Percentiles rank a stretch among this genome's conserved stretches.
Evolutionary conservation across 1,140 invertebrate species (phyloP).

Genomic region (Papilio glaucus): DNA sequence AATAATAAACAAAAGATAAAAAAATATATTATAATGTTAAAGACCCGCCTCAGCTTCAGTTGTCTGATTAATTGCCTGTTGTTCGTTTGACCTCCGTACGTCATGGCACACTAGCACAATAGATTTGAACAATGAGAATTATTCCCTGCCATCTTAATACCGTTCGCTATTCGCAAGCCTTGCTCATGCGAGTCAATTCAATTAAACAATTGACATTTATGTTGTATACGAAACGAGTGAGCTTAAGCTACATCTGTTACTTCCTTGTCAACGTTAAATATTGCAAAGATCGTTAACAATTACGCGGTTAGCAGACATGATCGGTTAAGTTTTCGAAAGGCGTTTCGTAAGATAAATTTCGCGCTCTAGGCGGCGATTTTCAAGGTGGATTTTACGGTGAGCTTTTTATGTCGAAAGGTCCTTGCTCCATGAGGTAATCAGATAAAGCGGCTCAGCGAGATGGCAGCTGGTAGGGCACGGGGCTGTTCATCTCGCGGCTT

Average conservation of each 20-base stretch:
- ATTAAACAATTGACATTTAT: slow-evolving; percentile 30
- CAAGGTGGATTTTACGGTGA: slow-evolving; percentile 77
- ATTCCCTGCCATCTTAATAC: slow-evolving; percentile 53
- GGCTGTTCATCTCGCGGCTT: slow-evolving; percentile 66
- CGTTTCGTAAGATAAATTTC: slow-evolving; percentile 63
- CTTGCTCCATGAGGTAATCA: slow-evolving; percentile 80
- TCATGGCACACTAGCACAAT: slow-evolving; percentile 57
- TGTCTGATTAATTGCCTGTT: slow-evolving; percentile 58
- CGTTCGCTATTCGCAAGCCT: slow-evolving; percentile 43
- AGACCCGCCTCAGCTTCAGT: slow-evolving; percentile 52
- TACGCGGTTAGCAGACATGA: slow-evolving; percentile 25
- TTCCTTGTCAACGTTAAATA: slow-evolving; percentile 20
- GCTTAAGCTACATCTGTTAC: not conserved
- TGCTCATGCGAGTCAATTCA: slow-evolving; percentile 33
- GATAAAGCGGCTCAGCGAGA: slow-evolving; percentile 60
- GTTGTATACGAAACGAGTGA: not conserved
- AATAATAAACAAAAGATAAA: not conserved
- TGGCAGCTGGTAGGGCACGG: slow-evolving; percentile 64
- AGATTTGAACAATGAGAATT: slow-evolving; percentile 61
- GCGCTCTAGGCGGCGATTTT: slow-evolving; percentile 64
- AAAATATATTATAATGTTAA: slow-evolving; percentile 49
- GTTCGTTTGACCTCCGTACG: slow-evolving; percentile 62
- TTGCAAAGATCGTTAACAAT: slow-evolving; percentile 30
- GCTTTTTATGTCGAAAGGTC: slow-evolving; percentile 78
- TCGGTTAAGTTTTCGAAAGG: slow-evolving; percentile 35